These are phyloP conservation scores for Polyommatus icarus DNA, from an alignment of 2,888 invertebrate genomes.

Conservation along the genomic window DNA sequence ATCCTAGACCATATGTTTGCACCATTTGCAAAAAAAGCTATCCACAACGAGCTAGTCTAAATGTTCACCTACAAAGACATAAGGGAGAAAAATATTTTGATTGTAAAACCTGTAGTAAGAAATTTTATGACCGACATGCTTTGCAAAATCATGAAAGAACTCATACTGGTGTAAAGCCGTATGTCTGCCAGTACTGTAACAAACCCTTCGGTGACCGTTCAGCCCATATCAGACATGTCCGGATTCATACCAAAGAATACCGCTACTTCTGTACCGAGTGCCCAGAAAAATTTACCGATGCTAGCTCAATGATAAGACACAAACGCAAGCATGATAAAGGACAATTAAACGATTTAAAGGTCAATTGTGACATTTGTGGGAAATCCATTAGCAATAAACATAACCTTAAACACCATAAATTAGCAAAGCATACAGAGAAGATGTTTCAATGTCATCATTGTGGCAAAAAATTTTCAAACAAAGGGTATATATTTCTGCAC, in stretches of 20 bases:
- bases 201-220: constrained; percentile 48
- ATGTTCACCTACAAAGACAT: constrained; percentile 39
- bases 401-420: background rate
- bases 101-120: constrained; percentile 47
- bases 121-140: constrained; percentile 37
- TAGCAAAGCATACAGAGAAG: constrained; percentile 35
- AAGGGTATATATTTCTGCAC: constrained; percentile 7
- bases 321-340: constrained; percentile 42
- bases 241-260: constrained; percentile 48
- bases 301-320: constrained; percentile 44
- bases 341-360: background rate
- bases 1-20: background rate
- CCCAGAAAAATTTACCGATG: constrained; percentile 46
- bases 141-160: constrained; percentile 41
- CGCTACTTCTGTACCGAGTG: constrained; percentile 47
- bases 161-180: constrained; percentile 47
- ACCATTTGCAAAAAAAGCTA: background rate
- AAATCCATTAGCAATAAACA: constrained; percentile 40
- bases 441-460: constrained; percentile 43
- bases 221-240: constrained; percentile 45
- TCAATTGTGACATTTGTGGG: constrained; percentile 43
- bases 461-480: constrained; percentile 37
- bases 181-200: constrained; percentile 45
- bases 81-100: constrained; percentile 35
- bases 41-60: background rate